Conservation (phyloP, 2,797 vertebrate genomes). For the Merluccius polli region DNA sequence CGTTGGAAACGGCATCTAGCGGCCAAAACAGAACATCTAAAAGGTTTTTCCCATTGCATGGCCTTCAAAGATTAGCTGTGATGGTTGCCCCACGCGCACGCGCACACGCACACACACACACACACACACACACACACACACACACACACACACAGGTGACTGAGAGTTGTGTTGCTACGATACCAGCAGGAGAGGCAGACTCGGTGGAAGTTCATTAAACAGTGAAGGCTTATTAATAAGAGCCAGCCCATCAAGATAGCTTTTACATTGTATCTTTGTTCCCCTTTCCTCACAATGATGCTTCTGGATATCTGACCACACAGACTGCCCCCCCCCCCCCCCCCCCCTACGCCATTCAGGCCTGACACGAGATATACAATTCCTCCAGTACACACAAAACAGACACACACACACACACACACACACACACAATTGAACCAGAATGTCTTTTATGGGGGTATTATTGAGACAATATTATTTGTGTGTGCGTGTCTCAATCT, state of each 20-base stretch:
- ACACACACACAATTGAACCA: too few species aligned
- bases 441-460: too few species aligned
- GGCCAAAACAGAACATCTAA: too few species aligned
- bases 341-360: too few species aligned
- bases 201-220: conserved; percentile 82
- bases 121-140: conserved; percentile 16
- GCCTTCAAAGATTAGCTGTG: too few species aligned
- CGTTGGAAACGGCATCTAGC: too few species aligned
- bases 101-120: conserved; percentile 9
- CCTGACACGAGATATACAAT: too few species aligned
- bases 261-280: conserved; percentile 59
- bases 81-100: neutral
- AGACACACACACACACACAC: too few species aligned
- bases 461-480: too few species aligned
- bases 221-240: conserved; percentile 74
- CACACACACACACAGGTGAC: conserved; percentile 52
- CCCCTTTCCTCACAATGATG: conserved; percentile 71
- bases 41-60: too few species aligned
- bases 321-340: conserved; percentile 53
- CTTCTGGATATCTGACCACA: conserved; percentile 39
- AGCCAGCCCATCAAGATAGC: conserved; percentile 59
- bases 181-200: conserved; percentile 59
- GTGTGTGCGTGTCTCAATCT: too few species aligned
- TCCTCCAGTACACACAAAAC: too few species aligned
- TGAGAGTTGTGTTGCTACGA: conserved; percentile 84